Evolutionary conservation across 2,888 invertebrate species (phyloP), one percentile per base, ranked within the genome.

Genomic region (Drosophila yooni): DNA sequence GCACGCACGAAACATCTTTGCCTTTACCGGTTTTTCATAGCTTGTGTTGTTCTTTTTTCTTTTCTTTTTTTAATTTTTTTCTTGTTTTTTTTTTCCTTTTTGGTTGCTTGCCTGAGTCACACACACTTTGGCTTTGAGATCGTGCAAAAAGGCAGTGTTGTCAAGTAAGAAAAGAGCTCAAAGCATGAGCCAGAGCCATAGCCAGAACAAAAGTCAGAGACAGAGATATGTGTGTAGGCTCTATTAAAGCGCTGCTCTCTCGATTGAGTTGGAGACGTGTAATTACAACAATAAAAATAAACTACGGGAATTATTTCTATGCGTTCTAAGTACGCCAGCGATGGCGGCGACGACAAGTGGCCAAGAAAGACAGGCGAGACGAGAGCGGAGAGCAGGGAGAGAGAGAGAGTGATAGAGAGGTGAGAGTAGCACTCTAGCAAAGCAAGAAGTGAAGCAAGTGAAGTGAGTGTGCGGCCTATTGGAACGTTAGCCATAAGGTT

Each of bases 241-340:
- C 46, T 46, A 50, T 25, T 46, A 46, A 46, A 25, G 46, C 25
- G 46, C 8, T 25, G 25, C 66, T 68, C 79, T 66, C 48, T 56
- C 80, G 80, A 72, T 79, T 76, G 79, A 46, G 70, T 79, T 65
- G 31, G 40, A 73, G 70, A 84, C 85, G 89, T 86, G 85, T 89
- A 89, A 87, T 89, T 86, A 82, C 85, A 88, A 86, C 78, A 89
- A 86, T 86, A 89, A 89, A 86, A 89, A 87, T 84, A 89, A 86
- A 89, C 89, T 86, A 80, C 82, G 71, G 80, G 71, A 88, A 89
- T 86, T 89, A 88, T 84, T 88, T 82, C 76, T 70, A 78, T 74
- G 85, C 85, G 82, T 83, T 79, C 87, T 81, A 72, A 83, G 87
- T 78, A 75, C 69, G 57, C 33, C 29, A 40, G 40, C 50, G 34